Conservation (phyloP, 2,888 invertebrate genomes). For the Drosophila pullipes region DNA sequence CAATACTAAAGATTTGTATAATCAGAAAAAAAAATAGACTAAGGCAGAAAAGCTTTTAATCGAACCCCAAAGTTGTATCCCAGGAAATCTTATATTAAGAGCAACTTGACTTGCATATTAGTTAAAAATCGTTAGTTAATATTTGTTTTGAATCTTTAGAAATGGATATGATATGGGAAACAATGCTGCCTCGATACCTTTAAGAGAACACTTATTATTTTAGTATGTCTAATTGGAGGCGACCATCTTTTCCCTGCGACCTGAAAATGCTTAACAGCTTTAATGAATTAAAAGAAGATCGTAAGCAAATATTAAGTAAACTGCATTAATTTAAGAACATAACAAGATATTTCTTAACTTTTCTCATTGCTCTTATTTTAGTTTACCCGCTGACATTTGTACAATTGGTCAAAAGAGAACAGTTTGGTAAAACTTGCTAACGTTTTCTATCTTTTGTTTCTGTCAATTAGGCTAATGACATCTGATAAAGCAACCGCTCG, state of each 20-base stretch:
- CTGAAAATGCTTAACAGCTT: background rate
- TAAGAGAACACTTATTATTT: too few species aligned
- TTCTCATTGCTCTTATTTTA: background rate
- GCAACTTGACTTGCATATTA: too few species aligned
- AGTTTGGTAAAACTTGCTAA: constrained; percentile 25
- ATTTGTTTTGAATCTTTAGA: too few species aligned
- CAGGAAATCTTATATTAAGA: too few species aligned
- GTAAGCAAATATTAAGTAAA: constrained; percentile 1
- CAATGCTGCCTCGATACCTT: too few species aligned
- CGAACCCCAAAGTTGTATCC: too few species aligned
- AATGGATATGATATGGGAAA: too few species aligned
- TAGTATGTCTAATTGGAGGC: background rate
- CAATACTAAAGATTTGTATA: background rate
- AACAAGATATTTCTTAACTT: background rate
- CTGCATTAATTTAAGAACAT: background rate
- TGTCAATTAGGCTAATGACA: constrained; percentile 57
- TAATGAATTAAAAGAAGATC: constrained; percentile 10
- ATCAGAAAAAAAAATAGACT: background rate
- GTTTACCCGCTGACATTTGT: constrained; percentile 25
- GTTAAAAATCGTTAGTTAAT: too few species aligned
- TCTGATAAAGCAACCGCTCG: constrained; percentile 42
- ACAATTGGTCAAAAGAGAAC: constrained; percentile 14
- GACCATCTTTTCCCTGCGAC: background rate
- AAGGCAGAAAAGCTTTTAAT: too few species aligned
- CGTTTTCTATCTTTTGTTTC: constrained; percentile 5